phyloP scores from a whole-genome alignment of 2,888 invertebrate genomes.

The Caenorhabditis drosophilae region DNA sequence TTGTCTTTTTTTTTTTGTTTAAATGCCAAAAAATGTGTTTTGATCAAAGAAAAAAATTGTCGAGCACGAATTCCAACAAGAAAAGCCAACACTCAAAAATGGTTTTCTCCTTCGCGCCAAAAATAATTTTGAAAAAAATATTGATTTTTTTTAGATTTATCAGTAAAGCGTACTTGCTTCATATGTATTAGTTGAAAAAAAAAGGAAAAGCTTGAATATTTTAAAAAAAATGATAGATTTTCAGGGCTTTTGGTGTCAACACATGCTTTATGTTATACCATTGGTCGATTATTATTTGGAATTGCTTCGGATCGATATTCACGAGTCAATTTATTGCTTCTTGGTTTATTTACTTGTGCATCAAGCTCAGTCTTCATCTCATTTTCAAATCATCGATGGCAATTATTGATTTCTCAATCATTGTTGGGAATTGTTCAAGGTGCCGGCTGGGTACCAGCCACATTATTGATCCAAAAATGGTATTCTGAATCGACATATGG shows the following conservation, averaged over 20 bases:
- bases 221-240: too few relatives aligned
- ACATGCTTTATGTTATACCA: conserved; percentile 47
- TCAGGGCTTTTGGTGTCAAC: conserved; percentile 49
- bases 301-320: conserved; percentile 42
- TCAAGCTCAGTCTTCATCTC: conserved; percentile 19
- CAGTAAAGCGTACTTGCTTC: too few relatives aligned
- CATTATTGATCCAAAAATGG: conserved; percentile 41
- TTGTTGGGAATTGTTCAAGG: conserved; percentile 44
- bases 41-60: background rate
- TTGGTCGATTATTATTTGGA: conserved; percentile 46
- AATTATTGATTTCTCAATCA: conserved; percentile 28
- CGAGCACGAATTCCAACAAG: background rate
- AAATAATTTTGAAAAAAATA: too few relatives aligned
- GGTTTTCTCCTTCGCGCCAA: too few relatives aligned
- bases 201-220: too few relatives aligned
- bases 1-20: too few relatives aligned
- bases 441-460: conserved; percentile 47
- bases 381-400: conserved; percentile 30
- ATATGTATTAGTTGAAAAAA: too few relatives aligned
- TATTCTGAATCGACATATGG: conserved; percentile 38
- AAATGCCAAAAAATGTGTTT: background rate
- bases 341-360: conserved; percentile 30
- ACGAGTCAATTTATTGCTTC: conserved; percentile 29
- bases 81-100: too few relatives aligned
- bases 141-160: too few relatives aligned